Evolutionary conservation across 2,888 invertebrate species (phyloP).

Genomic region (Neelides folsomi): DNA sequence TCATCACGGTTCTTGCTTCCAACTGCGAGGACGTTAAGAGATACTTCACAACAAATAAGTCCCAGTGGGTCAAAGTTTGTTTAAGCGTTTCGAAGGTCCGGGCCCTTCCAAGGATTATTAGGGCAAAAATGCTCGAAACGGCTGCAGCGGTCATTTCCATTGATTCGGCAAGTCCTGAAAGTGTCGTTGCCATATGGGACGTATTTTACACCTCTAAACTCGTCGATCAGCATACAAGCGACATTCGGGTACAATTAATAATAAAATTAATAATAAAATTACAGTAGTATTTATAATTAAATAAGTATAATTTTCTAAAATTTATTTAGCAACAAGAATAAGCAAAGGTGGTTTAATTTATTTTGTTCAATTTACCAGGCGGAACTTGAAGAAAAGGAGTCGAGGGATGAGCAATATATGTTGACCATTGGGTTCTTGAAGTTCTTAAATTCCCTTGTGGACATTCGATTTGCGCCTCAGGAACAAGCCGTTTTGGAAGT

Average conservation of each 20-base stretch:
- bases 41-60: constrained; percentile 25
- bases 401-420: constrained; percentile 77
- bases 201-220: constrained; percentile 23
- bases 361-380: constrained; percentile 42
- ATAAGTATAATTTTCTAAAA: too few species aligned
- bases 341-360: too few species aligned
- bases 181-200: constrained; percentile 24
- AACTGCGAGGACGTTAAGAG: constrained; percentile 11
- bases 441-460: constrained; percentile 59
- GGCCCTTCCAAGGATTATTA: constrained; percentile 24
- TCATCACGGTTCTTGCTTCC: constrained; percentile 20
- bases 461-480: constrained; percentile 43
- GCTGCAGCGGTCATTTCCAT: constrained; percentile 27
- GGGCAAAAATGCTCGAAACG: constrained; percentile 23
- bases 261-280: too few species aligned
- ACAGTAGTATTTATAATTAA: too few species aligned
- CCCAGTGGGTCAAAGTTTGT: constrained; percentile 21
- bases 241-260: constrained; percentile 18
- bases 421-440: constrained; percentile 67
- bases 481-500: constrained; percentile 14
- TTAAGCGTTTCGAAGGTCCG: constrained; percentile 20
- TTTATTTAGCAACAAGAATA: too few species aligned
- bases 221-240: constrained; percentile 25
- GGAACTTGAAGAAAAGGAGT: constrained; percentile 84
- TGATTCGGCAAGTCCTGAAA: constrained; percentile 14